These are phyloP conservation scores for Masticophis lateralis DNA, from an alignment of 2,797 vertebrate species.

Conservation along the genomic window DNA sequence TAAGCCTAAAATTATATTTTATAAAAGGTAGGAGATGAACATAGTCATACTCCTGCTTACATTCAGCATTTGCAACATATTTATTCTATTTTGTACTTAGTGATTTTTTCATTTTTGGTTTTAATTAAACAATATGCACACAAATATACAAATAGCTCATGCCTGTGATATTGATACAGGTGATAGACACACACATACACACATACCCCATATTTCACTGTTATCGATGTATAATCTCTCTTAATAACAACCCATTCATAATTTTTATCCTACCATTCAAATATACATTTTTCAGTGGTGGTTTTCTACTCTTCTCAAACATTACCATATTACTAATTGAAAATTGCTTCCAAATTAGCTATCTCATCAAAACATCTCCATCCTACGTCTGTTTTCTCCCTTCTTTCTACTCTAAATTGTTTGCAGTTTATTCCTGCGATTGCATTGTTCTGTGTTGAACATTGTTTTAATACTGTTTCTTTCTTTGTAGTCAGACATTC, in stretches of 20 bases:
- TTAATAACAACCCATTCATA: not conserved
- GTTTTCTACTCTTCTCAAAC: not conserved
- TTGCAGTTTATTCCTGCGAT: too few relatives aligned
- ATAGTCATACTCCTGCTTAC: not conserved
- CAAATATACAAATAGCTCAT: not conserved
- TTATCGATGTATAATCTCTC: not conserved
- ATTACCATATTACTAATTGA: not conserved
- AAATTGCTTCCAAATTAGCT: not conserved
- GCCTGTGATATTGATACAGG: not conserved
- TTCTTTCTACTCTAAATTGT: not conserved
- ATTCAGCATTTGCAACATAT: not conserved
- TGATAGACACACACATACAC: not conserved
- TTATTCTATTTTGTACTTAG: not conserved
- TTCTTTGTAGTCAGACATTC: conserved; percentile 87
- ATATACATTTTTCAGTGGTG: not conserved
- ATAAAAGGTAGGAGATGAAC: not conserved
- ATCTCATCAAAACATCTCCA: not conserved
- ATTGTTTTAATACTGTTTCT: conserved; percentile 22
- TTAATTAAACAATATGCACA: not conserved
- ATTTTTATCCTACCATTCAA: not conserved
- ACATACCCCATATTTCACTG: not conserved
- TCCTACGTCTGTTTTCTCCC: not conserved
- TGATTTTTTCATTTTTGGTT: not conserved
- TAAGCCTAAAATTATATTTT: not conserved
- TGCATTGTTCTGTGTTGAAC: not conserved